A percentile compares a stretch with the other conserved stretches of the same genome.
Evolutionary conservation across 2,888 invertebrate genomes (phyloP).

Genomic region (Lithosia quadra): DNA sequence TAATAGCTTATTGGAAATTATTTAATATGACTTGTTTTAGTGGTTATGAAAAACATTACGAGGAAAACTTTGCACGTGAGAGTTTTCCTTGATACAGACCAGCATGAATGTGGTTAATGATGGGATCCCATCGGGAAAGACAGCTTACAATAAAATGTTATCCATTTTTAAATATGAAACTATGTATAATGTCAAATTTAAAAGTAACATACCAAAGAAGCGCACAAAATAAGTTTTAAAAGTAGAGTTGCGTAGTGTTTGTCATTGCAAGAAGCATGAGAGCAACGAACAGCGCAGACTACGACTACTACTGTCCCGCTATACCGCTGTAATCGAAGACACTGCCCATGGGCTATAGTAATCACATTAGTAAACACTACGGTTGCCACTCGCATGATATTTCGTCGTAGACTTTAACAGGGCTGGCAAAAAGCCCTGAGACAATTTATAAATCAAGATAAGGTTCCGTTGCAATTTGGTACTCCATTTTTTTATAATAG

Average conservation of each 20-base stretch:
- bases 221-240: not conserved
- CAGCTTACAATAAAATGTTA: too few species aligned
- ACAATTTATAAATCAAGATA: too few species aligned
- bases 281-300: not conserved
- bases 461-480: not conserved
- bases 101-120: too few species aligned
- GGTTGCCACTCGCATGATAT: not conserved
- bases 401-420: not conserved
- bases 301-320: not conserved
- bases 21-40: too few species aligned
- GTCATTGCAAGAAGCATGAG: not conserved
- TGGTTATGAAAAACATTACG: too few species aligned
- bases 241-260: not conserved
- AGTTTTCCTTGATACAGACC: too few species aligned
- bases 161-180: too few species aligned
- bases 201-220: not conserved
- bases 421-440: not conserved
- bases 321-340: not conserved
- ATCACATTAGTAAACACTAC: constrained; percentile 4
- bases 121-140: too few species aligned
- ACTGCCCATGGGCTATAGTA: constrained; percentile 1
- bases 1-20: too few species aligned
- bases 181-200: not conserved
- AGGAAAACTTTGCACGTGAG: too few species aligned
- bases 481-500: not conserved